Evolutionary conservation across 2,888 invertebrate species (phyloP), one percentile per base, ranked within the genome.

Genomic region (Macrophya alboannulata): DNA sequence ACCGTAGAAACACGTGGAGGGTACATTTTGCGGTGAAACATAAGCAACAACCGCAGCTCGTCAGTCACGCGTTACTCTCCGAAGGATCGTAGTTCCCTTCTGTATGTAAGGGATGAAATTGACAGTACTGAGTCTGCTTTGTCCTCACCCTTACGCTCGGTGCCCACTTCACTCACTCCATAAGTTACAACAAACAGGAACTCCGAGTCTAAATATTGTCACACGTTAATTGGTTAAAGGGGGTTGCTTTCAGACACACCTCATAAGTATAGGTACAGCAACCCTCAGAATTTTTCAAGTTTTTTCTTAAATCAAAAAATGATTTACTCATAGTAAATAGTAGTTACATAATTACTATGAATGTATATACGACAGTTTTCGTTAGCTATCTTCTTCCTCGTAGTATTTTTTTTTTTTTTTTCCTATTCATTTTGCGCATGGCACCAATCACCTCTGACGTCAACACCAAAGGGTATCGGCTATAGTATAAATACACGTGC

Each of bases 41-140:
- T 68, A 68, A 37, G 68, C 37, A 68, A 68, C 68, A 37, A 68
- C 21, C 68, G 68, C 15, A 68, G 37, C 68, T 68, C 21, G 68
- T 68, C 37, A 37, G 68, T 37, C 68, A 68, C 31, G 68, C 68
- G 68, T 68, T 37, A 5, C 68, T 68, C 68, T 68, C 4, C 37
- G 37, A 37, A 68, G 68, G 17, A 68, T 68, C 37, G 37, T 68
- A 17, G 68, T 68, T 37, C 37, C 68, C 6, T 37, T 37, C 17
- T 68, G 37, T 37, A 37, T 31, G 3, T 37, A 37, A 55, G 55
- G 31, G 15, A 68, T 37, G 68, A 68, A 37, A 68, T 68, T 68
- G 68, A 37, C 68, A 37, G 37, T 10, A 68, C 6, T 5, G 17
- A 68, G 37, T 37, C 68, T 37, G 31, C 37, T 68, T 68, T 68